Conservation (phyloP, 2,797 vertebrate genomes). For the Dermochelys coriacea region DNA sequence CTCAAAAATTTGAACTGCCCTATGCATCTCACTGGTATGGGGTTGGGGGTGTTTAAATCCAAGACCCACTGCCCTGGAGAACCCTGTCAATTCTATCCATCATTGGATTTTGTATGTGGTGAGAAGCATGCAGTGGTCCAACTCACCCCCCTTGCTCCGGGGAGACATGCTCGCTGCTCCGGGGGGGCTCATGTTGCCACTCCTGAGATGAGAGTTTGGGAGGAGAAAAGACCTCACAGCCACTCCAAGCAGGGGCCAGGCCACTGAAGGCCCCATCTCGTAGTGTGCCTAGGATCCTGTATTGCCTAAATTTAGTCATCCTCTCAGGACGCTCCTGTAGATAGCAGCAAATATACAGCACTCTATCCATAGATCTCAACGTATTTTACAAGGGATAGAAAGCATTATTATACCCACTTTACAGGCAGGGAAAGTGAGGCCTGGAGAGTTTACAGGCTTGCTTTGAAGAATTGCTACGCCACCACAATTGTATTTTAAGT, state of each 20-base stretch:
- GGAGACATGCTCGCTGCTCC: background rate
- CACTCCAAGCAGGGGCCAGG: background rate
- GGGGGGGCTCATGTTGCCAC: background rate
- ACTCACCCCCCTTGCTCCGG: background rate
- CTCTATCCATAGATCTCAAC: background rate
- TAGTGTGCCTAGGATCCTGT: background rate
- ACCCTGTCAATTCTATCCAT: background rate
- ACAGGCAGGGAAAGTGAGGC: background rate
- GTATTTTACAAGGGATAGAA: background rate
- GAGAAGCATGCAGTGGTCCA: background rate
- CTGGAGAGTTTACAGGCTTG: background rate
- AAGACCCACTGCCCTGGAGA: background rate
- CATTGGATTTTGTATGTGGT: background rate
- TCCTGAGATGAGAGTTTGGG: background rate
- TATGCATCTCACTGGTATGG: background rate
- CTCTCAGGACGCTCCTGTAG: background rate
- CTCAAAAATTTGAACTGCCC: background rate
- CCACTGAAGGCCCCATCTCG: background rate
- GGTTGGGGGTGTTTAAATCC: background rate
- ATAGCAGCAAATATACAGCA: background rate
- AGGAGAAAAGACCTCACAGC: background rate
- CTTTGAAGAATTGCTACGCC: background rate
- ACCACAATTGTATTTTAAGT: background rate
- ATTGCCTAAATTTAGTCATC: background rate
- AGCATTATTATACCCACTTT: background rate